These are phyloP conservation scores for Pelochelys cantorii DNA, from an alignment of 2,797 vertebrate genomes.

Conservation along the genomic window DNA sequence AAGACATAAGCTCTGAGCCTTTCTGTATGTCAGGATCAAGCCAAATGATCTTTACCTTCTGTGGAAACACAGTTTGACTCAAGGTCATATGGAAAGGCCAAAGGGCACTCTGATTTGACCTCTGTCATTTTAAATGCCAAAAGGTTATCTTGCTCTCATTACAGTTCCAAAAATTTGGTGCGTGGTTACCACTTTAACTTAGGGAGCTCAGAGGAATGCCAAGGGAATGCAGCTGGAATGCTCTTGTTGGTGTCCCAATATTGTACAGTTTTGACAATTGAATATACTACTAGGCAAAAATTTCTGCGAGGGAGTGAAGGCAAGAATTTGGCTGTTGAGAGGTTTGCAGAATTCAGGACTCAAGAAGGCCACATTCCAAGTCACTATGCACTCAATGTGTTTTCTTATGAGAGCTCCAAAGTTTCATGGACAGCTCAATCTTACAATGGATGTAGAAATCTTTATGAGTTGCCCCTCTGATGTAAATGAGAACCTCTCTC, in stretches of 20 bases:
- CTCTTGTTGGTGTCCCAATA: neutral
- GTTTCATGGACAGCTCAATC: neutral
- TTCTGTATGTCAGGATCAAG: slow-evolving; percentile 40
- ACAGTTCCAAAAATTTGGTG: slow-evolving; percentile 79
- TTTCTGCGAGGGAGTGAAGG: neutral
- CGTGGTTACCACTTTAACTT: slow-evolving; percentile 43
- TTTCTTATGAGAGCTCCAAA: neutral
- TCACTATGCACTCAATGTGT: neutral
- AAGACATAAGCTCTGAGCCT: slow-evolving; percentile 52
- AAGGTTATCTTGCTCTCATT: slow-evolving; percentile 84
- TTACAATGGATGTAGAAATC: neutral
- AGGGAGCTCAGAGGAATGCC: neutral
- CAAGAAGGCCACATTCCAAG: neutral
- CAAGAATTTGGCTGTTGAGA: neutral
- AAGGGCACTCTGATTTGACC: slow-evolving; percentile 67
- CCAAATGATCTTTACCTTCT: slow-evolving; percentile 44
- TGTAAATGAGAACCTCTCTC: neutral
- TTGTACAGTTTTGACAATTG: neutral
- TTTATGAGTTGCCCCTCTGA: neutral
- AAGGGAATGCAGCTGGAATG: neutral
- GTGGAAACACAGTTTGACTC: slow-evolving; percentile 62
- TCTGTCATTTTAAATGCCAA: slow-evolving; percentile 75
- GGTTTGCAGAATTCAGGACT: slow-evolving; percentile 16
- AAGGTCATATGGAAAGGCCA: slow-evolving; percentile 82
- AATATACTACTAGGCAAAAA: neutral